Conservation (phyloP, 2,113 vertebrate species). For the Hydrochoerus hydrochaeris region DNA sequence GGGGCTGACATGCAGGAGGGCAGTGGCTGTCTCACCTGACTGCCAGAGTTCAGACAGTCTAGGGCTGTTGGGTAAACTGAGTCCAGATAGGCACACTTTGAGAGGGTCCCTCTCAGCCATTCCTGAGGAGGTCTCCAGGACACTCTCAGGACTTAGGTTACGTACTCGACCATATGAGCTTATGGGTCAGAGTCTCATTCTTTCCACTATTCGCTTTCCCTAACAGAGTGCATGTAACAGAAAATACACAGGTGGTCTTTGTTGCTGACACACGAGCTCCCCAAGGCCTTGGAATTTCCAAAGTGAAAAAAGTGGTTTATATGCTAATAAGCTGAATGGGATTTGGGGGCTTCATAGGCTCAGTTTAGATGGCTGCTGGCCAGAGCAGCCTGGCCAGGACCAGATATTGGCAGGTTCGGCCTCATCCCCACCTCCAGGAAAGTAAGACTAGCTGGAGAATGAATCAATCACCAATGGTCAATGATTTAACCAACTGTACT, state of each 20-base stretch:
- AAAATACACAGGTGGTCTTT: background rate
- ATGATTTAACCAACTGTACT: background rate
- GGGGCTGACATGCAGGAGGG: background rate
- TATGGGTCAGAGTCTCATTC: background rate
- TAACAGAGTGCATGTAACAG: background rate
- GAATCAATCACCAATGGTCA: background rate
- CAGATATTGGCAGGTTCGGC: background rate
- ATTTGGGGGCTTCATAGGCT: background rate
- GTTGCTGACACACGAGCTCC: background rate
- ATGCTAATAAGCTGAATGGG: background rate
- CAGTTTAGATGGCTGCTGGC: background rate
- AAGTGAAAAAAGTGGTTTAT: background rate
- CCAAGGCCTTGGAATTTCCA: background rate
- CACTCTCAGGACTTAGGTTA: background rate
- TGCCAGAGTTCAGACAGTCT: background rate
- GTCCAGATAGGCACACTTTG: background rate
- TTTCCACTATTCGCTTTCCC: background rate
- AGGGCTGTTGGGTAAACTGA: background rate
- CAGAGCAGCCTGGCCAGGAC: background rate
- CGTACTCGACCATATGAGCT: background rate
- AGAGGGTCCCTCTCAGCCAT: background rate
- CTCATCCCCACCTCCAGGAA: background rate
- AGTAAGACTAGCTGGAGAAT: background rate
- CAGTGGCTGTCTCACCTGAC: background rate
- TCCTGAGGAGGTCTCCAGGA: background rate